Evolutionary conservation across 2,113 vertebrate genomes (phyloP).

Genomic region (Erinaceus europaeus): DNA sequence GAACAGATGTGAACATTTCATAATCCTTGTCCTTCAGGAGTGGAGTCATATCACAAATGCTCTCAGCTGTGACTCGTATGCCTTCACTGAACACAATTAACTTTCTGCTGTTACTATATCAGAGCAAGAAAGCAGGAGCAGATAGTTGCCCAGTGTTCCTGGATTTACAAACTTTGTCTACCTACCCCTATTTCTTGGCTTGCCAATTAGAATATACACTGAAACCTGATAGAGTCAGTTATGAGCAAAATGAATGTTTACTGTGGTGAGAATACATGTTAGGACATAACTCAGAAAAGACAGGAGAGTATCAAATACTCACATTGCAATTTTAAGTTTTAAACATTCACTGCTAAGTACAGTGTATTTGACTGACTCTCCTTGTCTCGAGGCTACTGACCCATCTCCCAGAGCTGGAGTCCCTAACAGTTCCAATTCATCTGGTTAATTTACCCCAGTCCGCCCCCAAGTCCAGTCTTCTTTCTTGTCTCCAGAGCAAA

Average conservation of each 20-base stretch:
- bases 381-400: background rate
- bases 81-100: background rate
- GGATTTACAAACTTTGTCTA: background rate
- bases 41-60: background rate
- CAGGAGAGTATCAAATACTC: background rate
- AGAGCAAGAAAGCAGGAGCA: background rate
- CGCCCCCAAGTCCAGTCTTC: background rate
- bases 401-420: background rate
- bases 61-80: background rate
- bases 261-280: background rate
- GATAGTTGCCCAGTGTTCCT: background rate
- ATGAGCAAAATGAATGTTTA: slow-evolving; percentile 23
- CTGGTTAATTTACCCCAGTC: background rate
- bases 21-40: background rate
- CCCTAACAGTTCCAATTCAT: background rate
- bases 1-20: background rate
- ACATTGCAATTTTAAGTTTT: background rate
- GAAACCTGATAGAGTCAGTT: background rate
- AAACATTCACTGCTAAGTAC: background rate
- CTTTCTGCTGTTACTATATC: background rate
- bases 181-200: background rate
- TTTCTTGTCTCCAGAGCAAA: slow-evolving; percentile 19
- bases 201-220: background rate
- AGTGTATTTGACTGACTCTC: background rate
- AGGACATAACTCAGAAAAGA: background rate